A percentile compares a stretch with the other conserved stretches of the same genome.
phyloP scores from a whole-genome alignment of 2,888 invertebrate species.

The Lucinisca nassula region DNA sequence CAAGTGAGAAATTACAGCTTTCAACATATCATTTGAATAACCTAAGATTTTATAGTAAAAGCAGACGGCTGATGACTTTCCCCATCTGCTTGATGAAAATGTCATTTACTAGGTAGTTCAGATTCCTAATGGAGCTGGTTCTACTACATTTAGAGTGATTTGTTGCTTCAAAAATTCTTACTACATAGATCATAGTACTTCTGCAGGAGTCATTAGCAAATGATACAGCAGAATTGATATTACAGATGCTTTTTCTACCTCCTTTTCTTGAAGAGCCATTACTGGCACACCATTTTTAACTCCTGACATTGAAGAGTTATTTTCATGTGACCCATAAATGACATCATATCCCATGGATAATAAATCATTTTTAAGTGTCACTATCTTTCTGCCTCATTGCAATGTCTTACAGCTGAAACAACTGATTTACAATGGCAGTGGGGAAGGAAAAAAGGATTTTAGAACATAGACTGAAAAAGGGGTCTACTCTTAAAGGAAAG shows the following conservation, averaged over 20 bases:
- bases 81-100: conserved; percentile 23
- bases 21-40: conserved; percentile 10
- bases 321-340: conserved; percentile 11
- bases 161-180: conserved; percentile 16
- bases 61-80: background rate
- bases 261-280: conserved; percentile 1
- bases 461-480: too few relatives aligned
- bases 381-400: conserved; percentile 10
- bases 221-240: conserved; percentile 8
- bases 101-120: conserved; percentile 28
- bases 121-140: background rate
- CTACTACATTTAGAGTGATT: conserved; percentile 21
- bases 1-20: conserved; percentile 17
- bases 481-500: too few relatives aligned
- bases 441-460: background rate
- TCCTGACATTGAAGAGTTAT: conserved; percentile 14
- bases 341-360: conserved; percentile 6
- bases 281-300: conserved; percentile 14
- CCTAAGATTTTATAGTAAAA: background rate
- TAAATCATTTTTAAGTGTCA: conserved; percentile 31
- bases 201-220: conserved; percentile 13
- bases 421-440: background rate
- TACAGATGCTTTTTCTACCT: background rate
- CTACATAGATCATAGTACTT: background rate
- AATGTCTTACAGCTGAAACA: background rate